Evolutionary conservation across 2,888 invertebrate genomes (phyloP).

Genomic region (Heliconius erato): DNA sequence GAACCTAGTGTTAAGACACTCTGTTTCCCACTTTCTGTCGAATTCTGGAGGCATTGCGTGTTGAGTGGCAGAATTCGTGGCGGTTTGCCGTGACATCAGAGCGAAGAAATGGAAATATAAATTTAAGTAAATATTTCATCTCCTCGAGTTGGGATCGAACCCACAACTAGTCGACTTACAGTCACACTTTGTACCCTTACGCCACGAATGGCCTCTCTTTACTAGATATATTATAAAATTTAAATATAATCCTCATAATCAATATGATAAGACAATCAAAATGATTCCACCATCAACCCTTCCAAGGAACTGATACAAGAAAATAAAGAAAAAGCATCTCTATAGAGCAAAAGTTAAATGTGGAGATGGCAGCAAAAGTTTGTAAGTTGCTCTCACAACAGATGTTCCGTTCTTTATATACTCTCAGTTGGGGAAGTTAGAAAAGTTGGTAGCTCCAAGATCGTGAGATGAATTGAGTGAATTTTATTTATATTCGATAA

Average conservation of each 20-base stretch:
- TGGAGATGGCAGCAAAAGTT: constrained; percentile 60
- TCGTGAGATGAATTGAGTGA: constrained; percentile 68
- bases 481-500: constrained; percentile 70
- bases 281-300: constrained; percentile 4
- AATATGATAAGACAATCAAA: not conserved
- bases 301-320: constrained; percentile 56
- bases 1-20: too few relatives aligned
- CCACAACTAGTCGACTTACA: too few relatives aligned
- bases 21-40: too few relatives aligned
- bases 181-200: too few relatives aligned
- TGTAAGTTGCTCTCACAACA: constrained; percentile 75
- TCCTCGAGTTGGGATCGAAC: too few relatives aligned
- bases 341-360: constrained; percentile 52
- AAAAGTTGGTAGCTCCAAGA: constrained; percentile 42
- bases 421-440: constrained; percentile 47
- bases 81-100: too few relatives aligned
- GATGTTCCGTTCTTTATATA: constrained; percentile 77
- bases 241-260: not conserved
- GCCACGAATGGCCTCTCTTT: too few relatives aligned
- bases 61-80: too few relatives aligned
- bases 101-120: too few relatives aligned
- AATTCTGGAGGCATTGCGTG: too few relatives aligned
- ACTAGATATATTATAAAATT: not conserved
- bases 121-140: too few relatives aligned
- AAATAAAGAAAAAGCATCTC: constrained; percentile 38